Evolutionary conservation across 2,888 invertebrate species (phyloP), one percentile per base, ranked within the genome.

Genomic region (Catocala nupta): DNA sequence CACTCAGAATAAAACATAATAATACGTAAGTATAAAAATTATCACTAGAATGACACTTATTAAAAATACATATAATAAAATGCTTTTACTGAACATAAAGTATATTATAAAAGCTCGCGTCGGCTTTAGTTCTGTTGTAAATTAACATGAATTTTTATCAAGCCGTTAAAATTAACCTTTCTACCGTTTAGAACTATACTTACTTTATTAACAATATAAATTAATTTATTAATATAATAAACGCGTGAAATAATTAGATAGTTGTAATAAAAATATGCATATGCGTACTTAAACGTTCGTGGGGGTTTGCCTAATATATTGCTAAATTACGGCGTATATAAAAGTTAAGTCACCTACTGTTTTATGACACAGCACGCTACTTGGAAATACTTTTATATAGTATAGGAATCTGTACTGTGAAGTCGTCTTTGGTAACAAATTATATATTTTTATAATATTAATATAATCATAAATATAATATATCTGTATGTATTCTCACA

Each of bases 161-260:
- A 71, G 72, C 65, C 68, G 68, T 82, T 77, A 81, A 82, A 79
- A 77, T 77, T 75, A 77, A 78, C 73, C 72, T 75, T 70, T 74
- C 56, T 57, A 61, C 57, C 61, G 61, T 70, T 70, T 55, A 68
- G 55, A 57, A 58, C 48, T 60, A 68, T 39, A 72, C 64, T 65
- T 70, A 69, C 68, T 70, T 67, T 47, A 74, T 71, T 59, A 68
- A 65, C 71, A 75, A 71, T 73, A 66, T 58, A 69, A 73, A 74
- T 76, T 76, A 72, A 77, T 77, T 75, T 71, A 75, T 75, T 68
- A 57, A 47, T 58, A 63, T 65, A 62, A 72, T 76, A 76, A 76
- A 73, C 12, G 61, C 55, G 62, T 63, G 58, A 54, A 69, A 64
- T 69, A 65, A 75, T 77, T 68, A 70, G 47, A 64, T 54, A 53